Percentiles rank a stretch among this genome's conserved stretches.
Evolutionary conservation across 2,797 vertebrate genomes (phyloP).

Genomic region (Sebastes flavidus): DNA sequence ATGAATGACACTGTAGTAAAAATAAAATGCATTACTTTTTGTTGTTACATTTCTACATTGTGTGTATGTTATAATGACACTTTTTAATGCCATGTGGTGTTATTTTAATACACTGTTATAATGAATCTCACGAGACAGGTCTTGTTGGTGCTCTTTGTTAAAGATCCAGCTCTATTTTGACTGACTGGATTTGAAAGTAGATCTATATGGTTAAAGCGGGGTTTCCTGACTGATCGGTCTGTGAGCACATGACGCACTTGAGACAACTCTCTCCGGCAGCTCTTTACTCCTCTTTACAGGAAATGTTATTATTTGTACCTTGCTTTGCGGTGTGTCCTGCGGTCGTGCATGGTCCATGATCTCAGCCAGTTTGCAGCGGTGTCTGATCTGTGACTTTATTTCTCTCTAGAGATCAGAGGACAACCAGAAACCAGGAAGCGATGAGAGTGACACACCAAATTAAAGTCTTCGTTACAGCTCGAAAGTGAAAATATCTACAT

Average conservation of each 20-base stretch:
- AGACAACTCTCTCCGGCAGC: background rate
- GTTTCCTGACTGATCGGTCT: background rate
- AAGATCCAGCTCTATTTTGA: background rate
- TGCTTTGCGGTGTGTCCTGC: constrained; percentile 24
- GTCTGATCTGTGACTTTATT: background rate
- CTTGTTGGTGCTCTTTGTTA: background rate
- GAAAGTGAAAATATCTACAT: background rate
- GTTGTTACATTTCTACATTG: too few relatives aligned
- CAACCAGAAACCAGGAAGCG: constrained; percentile 48
- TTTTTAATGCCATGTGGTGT: background rate
- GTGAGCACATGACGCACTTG: background rate
- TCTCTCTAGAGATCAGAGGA: background rate
- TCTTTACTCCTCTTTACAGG: background rate
- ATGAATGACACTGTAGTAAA: background rate
- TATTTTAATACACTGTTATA: background rate
- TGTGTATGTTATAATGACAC: background rate
- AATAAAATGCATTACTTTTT: background rate
- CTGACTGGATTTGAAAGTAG: background rate
- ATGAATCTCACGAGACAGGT: background rate
- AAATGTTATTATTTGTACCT: constrained; percentile 42
- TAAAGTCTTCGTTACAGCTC: background rate
- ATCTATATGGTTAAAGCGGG: rapidly evolving
- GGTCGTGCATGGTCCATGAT: constrained; percentile 47
- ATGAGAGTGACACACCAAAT: background rate
- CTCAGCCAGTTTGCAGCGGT: background rate